Evolutionary conservation across 2,113 vertebrate species (phyloP), one percentile per base, ranked within the genome.

Genomic region (Pantherophis guttatus): DNA sequence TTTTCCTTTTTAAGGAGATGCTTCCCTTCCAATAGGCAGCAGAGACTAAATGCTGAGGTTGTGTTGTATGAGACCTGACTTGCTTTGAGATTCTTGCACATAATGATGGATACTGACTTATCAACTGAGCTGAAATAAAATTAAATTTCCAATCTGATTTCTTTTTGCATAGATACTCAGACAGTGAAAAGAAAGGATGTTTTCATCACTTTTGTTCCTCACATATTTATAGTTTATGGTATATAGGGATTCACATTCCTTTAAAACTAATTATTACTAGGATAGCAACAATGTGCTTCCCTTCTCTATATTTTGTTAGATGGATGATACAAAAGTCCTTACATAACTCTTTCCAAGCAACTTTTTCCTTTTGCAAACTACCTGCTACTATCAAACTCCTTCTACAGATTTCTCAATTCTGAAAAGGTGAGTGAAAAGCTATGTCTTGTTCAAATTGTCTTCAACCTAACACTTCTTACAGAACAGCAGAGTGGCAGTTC

Each of bases 401-500:
- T n/a, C 54, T 10, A 12, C 48, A 59, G 1, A 59, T 13, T 54
- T 48, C 17, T 81, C 59, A 53, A 91, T 91, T 95, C 89, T 15
- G 9, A 81, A n/a, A 89, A 1, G 87, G 58, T 92, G 87, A 1
- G 10, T 94, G 54, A 4, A 57, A 85, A 10, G 86, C 1, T 39
- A 50, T 1, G 8, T 91, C 92, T 92, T 93, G 96, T 93, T 95
- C 52, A 95, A 94, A 94, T 93, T 70, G 2, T 23, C 13, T 96
- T 94, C 57, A 93, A 33, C 24, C 50, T 8, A 90, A 95, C 87
- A 52, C 89, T 8, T 93, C 62, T 96, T 91, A 95, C 81, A 94
- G 55, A 95, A 94, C 93, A 95, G 93, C 91, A 96, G 53, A 93
- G 12, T 89, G 90, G 26, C 5, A 26, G 75, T 93, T 96, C 95